A percentile compares a stretch with the other conserved stretches of the same genome.
phyloP scores from a whole-genome alignment of 2,797 vertebrate species.

The Ptychadena robeensis region DNA sequence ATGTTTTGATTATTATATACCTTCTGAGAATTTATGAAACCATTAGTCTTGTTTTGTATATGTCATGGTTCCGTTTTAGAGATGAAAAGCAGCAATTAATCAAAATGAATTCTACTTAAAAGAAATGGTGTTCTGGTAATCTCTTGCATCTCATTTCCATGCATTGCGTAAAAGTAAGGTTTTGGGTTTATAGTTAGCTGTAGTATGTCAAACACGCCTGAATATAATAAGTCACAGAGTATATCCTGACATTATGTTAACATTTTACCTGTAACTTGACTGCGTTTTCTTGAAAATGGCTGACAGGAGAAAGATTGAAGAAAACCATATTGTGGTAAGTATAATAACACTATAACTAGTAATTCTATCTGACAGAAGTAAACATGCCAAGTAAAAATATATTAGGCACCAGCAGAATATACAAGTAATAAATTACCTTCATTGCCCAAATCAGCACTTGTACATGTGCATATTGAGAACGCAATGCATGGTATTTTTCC shows the following conservation, averaged over 20 bases:
- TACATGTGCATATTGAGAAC: too few relatives aligned
- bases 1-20: conserved; percentile 36
- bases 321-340: too few relatives aligned
- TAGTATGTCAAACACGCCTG: conserved; percentile 38
- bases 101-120: conserved; percentile 29
- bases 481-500: too few relatives aligned
- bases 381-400: too few relatives aligned
- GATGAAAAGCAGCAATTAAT: conserved; percentile 35
- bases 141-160: conserved; percentile 28
- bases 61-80: conserved; percentile 20
- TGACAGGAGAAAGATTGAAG: too few relatives aligned
- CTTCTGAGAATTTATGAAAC: conserved; percentile 5
- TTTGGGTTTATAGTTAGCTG: conserved; percentile 40
- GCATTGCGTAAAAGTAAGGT: conserved; percentile 30
- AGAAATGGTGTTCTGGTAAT: conserved; percentile 22
- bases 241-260: conserved; percentile 16
- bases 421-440: too few relatives aligned
- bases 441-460: too few relatives aligned
- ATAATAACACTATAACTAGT: too few relatives aligned
- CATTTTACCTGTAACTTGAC: background rate
- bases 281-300: too few relatives aligned
- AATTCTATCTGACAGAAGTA: too few relatives aligned
- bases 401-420: too few relatives aligned
- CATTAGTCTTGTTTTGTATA: conserved; percentile 35
- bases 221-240: conserved; percentile 21